These are phyloP conservation scores for Aplodontia rufa DNA, from an alignment of 2,113 vertebrate species.

Conservation along the genomic window DNA sequence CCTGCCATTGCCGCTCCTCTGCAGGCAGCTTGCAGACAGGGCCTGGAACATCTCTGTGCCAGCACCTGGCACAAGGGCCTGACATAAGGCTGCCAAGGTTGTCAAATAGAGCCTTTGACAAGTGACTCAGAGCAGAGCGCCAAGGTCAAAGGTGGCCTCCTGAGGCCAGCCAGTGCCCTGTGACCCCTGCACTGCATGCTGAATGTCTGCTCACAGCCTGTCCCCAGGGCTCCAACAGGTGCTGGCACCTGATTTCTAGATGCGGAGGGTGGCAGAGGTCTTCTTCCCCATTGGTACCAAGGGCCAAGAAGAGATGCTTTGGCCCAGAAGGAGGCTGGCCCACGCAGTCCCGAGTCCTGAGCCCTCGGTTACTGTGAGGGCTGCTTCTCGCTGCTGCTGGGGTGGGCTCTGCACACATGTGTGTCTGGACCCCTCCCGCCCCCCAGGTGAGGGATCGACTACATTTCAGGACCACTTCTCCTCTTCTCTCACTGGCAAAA, in stretches of 20 bases:
- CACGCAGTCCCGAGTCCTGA: not conserved
- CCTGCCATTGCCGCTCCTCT: not conserved
- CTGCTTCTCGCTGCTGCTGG: not conserved
- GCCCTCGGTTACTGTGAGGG: not conserved
- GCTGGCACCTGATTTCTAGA: not conserved
- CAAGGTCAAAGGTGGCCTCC: not conserved
- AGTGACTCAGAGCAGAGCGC: not conserved
- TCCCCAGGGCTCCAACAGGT: not conserved
- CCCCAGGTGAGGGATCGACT: not conserved
- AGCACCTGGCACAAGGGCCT: not conserved
- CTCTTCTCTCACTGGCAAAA: not conserved
- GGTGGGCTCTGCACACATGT: too few species aligned
- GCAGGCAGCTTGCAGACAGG: not conserved
- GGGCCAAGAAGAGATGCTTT: not conserved
- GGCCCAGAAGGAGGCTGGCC: not conserved
- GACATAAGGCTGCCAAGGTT: not conserved
- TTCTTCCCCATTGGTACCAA: not conserved
- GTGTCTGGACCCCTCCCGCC: accelerated
- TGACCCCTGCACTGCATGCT: accelerated
- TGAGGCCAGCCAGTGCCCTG: not conserved
- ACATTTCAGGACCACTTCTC: too few species aligned
- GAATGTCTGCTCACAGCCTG: not conserved
- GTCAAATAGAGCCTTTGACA: not conserved
- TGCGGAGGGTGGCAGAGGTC: not conserved
- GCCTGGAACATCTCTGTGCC: not conserved